A percentile compares a stretch with the other conserved stretches of the same genome.
These are phyloP conservation scores for Orius insidiosus DNA, from an alignment of 1,140 invertebrate genomes.

Conservation along the genomic window DNA sequence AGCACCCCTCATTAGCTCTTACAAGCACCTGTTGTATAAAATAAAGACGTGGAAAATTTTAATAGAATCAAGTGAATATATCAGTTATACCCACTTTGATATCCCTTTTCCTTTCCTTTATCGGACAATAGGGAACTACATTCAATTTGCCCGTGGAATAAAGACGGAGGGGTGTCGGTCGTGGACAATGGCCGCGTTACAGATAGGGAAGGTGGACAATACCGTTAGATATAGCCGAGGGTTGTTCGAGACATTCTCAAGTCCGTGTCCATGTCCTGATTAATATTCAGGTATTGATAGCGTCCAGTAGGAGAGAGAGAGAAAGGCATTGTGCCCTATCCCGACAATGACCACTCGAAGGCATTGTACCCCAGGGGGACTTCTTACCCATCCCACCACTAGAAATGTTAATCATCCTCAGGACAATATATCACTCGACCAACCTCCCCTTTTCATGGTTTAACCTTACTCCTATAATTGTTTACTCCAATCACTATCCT, in stretches of 20 bases:
- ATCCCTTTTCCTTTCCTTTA: no score
- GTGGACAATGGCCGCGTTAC: conserved; percentile 1
- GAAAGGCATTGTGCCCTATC: not conserved
- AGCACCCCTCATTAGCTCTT: no score
- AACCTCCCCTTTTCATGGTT: not conserved
- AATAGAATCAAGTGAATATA: no score
- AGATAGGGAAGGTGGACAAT: no score
- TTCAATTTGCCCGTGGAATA: no score
- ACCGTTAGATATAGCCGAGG: conserved; percentile 6
- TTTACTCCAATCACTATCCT: no score
- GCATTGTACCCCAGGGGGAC: conserved; percentile 1
- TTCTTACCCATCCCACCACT: not conserved
- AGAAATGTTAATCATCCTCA: conserved; percentile 6
- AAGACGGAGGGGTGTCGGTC: not conserved
- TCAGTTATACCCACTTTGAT: no score
- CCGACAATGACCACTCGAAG: conserved; percentile 6
- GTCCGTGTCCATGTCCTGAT: conserved; percentile 5
- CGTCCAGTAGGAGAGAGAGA: not conserved
- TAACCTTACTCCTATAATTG: no score
- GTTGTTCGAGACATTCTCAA: conserved; percentile 8
- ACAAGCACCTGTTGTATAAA: no score
- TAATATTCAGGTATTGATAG: conserved; percentile 10
- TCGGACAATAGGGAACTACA: no score
- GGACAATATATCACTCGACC: conserved; percentile 4
- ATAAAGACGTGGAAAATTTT: no score